A percentile compares a stretch with the other conserved stretches of the same genome.
These are phyloP conservation scores for Perizoma affinitatum DNA, from an alignment of 2,888 invertebrate genomes.

Conservation along the genomic window DNA sequence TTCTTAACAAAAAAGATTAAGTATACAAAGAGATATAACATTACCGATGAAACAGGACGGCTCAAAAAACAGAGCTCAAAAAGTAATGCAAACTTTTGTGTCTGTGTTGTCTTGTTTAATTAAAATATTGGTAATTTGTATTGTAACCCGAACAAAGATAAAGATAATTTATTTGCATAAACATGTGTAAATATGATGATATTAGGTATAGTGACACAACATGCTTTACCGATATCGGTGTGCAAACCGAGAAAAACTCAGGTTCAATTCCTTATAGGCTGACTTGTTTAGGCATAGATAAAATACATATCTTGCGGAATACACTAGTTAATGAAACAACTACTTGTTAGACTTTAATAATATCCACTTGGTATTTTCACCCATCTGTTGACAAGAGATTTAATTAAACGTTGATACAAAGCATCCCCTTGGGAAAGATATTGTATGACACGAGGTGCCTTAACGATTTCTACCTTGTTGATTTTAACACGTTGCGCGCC, in stretches of 20 bases:
- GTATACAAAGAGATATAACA: not conserved
- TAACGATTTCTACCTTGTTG: constrained; percentile 39
- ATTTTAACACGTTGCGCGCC: constrained; percentile 31
- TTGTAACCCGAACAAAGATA: no score
- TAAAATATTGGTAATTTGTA: not conserved
- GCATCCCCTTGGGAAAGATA: constrained; percentile 28
- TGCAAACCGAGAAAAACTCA: no score
- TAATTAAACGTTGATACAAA: constrained; percentile 16
- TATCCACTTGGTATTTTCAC: not conserved
- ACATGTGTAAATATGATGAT: no score
- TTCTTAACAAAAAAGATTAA: not conserved
- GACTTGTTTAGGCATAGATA: no score
- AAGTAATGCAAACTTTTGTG: constrained; percentile 4
- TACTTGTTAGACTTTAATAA: no score
- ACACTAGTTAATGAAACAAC: no score
- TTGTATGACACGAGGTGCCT: constrained; percentile 23
- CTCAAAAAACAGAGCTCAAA: constrained; percentile 3
- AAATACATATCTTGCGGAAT: no score
- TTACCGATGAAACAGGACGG: constrained; percentile 1
- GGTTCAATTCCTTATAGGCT: no score
- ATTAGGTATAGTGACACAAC: no score
- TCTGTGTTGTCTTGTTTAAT: not conserved
- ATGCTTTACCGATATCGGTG: no score
- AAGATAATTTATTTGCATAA: no score
- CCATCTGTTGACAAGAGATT: constrained; percentile 2